Conservation (phyloP, 2,113 vertebrate species). For the Apeltes quadracus region DNA sequence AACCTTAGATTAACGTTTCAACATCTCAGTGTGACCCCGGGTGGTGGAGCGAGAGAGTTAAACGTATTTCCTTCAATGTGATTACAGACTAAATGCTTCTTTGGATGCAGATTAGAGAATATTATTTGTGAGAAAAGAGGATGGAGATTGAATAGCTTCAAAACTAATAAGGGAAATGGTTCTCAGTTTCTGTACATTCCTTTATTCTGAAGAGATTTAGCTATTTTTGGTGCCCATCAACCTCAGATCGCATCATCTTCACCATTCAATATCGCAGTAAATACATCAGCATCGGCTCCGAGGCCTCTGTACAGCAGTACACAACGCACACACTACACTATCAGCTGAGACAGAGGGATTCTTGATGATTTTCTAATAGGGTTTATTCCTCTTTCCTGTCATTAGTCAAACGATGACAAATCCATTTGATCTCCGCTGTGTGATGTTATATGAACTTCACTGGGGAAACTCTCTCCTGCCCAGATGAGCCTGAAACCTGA, state of each 20-base stretch:
- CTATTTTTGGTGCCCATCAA: slow-evolving; percentile 62
- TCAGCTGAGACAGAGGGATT: slow-evolving; percentile 61
- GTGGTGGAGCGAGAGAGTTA: neutral
- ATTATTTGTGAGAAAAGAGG: slow-evolving; percentile 50
- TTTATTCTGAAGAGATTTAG: slow-evolving; percentile 47
- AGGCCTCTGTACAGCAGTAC: slow-evolving; percentile 61
- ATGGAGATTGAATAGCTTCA: slow-evolving; percentile 67
- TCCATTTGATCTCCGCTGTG: slow-evolving; percentile 70
- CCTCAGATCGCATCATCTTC: slow-evolving; percentile 68
- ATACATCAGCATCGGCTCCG: slow-evolving; percentile 62
- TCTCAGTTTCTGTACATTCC: slow-evolving; percentile 62
- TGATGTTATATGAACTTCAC: slow-evolving; percentile 77
- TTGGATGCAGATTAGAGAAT: slow-evolving; percentile 59
- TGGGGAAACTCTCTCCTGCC: slow-evolving; percentile 58
- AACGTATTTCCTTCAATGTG: slow-evolving; percentile 45
- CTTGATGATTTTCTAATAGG: slow-evolving; percentile 76
- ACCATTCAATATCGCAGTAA: slow-evolving; percentile 59
- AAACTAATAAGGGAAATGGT: slow-evolving; percentile 66
- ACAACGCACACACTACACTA: slow-evolving; percentile 53
- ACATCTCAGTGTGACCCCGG: neutral
- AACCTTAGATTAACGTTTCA: no score
- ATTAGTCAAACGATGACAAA: slow-evolving; percentile 79
- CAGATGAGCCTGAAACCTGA: slow-evolving; percentile 74
- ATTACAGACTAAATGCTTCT: slow-evolving; percentile 43
- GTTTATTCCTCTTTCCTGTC: slow-evolving; percentile 74